phyloP scores from a whole-genome alignment of 2,888 invertebrate species.

The Kuschelorhynchus macadamiae region DNA sequence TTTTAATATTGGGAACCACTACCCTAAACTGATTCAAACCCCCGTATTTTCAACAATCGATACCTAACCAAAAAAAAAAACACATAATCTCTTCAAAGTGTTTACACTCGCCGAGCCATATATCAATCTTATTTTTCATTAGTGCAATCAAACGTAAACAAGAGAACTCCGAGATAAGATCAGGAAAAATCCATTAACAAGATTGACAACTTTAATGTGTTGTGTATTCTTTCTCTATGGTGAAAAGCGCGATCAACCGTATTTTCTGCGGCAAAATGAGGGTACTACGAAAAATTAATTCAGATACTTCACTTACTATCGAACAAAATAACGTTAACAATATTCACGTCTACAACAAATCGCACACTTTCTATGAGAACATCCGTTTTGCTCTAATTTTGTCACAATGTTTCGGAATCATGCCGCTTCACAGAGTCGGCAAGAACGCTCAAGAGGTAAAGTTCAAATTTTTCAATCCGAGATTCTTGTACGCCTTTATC shows the following conservation, averaged over 20 bases:
- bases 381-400: constrained; percentile 59
- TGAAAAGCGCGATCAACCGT: constrained; percentile 1
- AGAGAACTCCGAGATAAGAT: constrained; percentile 32
- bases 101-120: constrained; percentile 4
- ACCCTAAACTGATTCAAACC: too few species aligned
- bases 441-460: constrained; percentile 53
- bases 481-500: constrained; percentile 55
- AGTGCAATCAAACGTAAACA: constrained; percentile 27
- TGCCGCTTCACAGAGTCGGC: constrained; percentile 59
- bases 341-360: constrained; percentile 26
- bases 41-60: too few species aligned
- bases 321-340: constrained; percentile 44
- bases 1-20: too few species aligned
- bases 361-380: constrained; percentile 56
- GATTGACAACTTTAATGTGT: constrained; percentile 10
- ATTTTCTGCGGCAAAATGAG: constrained; percentile 40
- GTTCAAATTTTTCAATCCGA: constrained; percentile 59
- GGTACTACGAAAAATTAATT: constrained; percentile 52
- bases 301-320: constrained; percentile 54
- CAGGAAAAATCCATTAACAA: constrained; percentile 27
- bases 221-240: constrained; percentile 8
- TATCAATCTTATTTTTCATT: constrained; percentile 37
- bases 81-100: background rate
- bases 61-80: constrained; percentile 1
- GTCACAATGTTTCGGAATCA: constrained; percentile 62